Conservation (phyloP, 1,140 invertebrate species). For the Leptinotarsa texana region DNA sequence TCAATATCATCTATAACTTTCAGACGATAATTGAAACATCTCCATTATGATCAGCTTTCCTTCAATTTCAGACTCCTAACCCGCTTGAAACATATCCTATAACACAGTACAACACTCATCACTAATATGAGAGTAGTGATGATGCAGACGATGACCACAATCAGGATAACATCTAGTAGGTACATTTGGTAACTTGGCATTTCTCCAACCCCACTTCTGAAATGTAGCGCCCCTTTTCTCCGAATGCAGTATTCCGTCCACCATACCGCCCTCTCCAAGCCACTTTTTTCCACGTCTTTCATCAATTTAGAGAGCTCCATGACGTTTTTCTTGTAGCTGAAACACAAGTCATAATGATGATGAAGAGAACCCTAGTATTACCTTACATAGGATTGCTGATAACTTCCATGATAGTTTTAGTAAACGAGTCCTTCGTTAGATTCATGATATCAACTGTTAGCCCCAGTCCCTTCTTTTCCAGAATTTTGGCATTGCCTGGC, state of each 20-base stretch:
- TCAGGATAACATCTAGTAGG: constrained; percentile 56
- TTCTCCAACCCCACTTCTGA: constrained; percentile 49
- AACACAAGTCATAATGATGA: constrained; percentile 7
- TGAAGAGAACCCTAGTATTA: neutral
- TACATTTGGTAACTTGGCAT: constrained; percentile 57
- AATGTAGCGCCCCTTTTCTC: constrained; percentile 53
- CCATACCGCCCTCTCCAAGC: constrained; percentile 57
- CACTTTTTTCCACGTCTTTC: constrained; percentile 49
- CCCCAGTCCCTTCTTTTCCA: constrained; percentile 39
- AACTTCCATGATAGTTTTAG: constrained; percentile 36
- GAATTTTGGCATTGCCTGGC: constrained; percentile 55
- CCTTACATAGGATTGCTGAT: constrained; percentile 31
- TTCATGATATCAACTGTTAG: constrained; percentile 20
- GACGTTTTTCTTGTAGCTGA: constrained; percentile 39
- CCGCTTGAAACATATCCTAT: no score
- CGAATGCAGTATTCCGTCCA: constrained; percentile 60
- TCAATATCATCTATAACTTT: no score
- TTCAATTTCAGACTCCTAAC: no score
- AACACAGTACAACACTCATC: no score
- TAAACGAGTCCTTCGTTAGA: constrained; percentile 32
- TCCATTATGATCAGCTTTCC: no score
- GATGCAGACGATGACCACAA: constrained; percentile 29
- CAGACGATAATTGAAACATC: no score
- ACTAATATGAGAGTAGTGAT: no score
- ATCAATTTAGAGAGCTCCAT: constrained; percentile 37